Evolutionary conservation across 2,888 invertebrate species (phyloP), one percentile per base, ranked within the genome.

Genomic region (Mythimna ferrago): DNA sequence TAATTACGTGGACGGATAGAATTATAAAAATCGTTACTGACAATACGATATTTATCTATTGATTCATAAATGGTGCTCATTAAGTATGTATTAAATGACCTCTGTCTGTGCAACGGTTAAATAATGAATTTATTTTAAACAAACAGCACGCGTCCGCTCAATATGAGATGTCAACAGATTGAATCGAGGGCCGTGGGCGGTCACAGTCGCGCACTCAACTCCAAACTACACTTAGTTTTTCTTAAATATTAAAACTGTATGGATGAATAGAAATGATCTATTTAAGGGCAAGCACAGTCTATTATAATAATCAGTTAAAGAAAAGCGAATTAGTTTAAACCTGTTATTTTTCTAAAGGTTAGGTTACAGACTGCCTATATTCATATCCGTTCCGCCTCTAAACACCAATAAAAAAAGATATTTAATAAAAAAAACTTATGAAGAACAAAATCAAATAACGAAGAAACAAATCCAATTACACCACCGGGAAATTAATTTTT

Each of bases 141-240:
- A 92, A 94, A 93, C 91, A 91, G 89, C 91, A 91, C 92, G 90
- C 90, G 92, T 89, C 89, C 91, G 89, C 91, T 91, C 88, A 89
- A 92, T 92, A 91, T 87, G 88, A 92, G 88, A 92, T 93, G 93
- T 94, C 94, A 94, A 92, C 95, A 93, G 92, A 91, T 92, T 88
- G 88, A 87, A 90, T 83, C 86, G 84, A 87, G 71, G 78, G 68
- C 82, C 83, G 88, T 92, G 90, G 93, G 93, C 89, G 91, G 81
- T 89, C 86, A 93, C 88, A 89, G 76, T 91, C 92, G 87, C 77
- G 79, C 72, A 64, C 85, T 82, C 85, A 89, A 85, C 78, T 63
- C 68, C 60, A 63, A 73, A 68, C 60, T 60, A 11, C 68, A 65
- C 63, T 73, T 66, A 73, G 9, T 38, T 54, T 63, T 66, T 66